Percentiles rank a stretch among this genome's conserved stretches.
These are phyloP conservation scores for Leptinotarsa peninsularis DNA, from an alignment of 2,888 invertebrate species.

Conservation along the genomic window DNA sequence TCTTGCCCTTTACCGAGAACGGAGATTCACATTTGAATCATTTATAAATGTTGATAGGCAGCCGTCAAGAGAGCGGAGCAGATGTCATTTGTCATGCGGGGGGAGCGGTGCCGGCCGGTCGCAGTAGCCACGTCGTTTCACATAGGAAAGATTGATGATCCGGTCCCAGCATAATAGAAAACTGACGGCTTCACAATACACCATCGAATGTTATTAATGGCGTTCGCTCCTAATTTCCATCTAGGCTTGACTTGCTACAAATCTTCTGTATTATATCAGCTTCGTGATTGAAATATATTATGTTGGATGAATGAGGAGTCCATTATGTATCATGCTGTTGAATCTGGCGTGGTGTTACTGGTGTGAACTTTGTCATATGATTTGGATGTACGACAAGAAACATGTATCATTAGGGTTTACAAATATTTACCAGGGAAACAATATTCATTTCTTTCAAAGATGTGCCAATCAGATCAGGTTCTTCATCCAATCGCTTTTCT, in stretches of 20 bases:
- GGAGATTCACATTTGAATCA: constrained; percentile 70
- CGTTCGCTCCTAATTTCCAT: constrained; percentile 63
- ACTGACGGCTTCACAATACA: constrained; percentile 66
- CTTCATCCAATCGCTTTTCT: no score
- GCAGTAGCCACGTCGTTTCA: constrained; percentile 64
- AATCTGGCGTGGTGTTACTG: background rate
- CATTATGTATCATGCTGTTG: constrained; percentile 11
- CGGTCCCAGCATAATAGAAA: constrained; percentile 64
- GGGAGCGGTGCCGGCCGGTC: constrained; percentile 71
- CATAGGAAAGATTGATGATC: constrained; percentile 64
- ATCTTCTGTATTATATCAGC: constrained; percentile 52
- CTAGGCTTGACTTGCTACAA: constrained; percentile 59
- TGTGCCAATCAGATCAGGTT: no score
- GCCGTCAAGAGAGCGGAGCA: constrained; percentile 71
- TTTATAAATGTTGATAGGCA: constrained; percentile 78
- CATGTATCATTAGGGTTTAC: no score
- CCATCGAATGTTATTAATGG: constrained; percentile 66
- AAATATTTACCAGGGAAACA: no score
- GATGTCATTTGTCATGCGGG: constrained; percentile 77
- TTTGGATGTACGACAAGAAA: background rate
- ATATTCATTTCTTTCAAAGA: no score
- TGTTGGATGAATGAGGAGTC: constrained; percentile 14
- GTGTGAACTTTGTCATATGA: background rate
- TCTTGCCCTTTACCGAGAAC: constrained; percentile 16
- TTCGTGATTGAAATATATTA: constrained; percentile 48